phyloP scores from a whole-genome alignment of 2,797 vertebrate species.

The Lacerta viridis region DNA sequence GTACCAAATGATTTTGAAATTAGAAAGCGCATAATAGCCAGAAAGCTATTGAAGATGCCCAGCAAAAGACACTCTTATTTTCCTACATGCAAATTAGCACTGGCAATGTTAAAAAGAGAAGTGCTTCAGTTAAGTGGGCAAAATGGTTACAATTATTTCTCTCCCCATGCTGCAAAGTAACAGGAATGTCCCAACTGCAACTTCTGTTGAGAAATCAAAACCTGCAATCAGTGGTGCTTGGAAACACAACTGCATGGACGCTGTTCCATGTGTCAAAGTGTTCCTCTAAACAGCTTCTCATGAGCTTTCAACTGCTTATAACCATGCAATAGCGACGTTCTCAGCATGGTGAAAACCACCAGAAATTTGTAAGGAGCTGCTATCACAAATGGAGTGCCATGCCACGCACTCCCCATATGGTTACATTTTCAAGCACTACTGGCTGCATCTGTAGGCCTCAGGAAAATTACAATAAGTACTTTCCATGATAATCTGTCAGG shows the following conservation, averaged over 20 bases:
- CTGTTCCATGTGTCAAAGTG: neutral
- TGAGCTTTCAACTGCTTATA: neutral
- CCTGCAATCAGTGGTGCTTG: conserved; percentile 7
- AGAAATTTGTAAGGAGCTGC: neutral
- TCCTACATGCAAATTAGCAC: conserved; percentile 4
- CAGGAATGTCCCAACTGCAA: neutral
- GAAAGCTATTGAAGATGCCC: conserved; percentile 12
- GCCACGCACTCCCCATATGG: neutral
- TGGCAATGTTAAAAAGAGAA: conserved; percentile 9
- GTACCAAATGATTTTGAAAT: conserved; percentile 21
- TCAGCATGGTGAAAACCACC: neutral
- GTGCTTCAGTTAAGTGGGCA: conserved; percentile 24
- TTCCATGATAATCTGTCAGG: neutral
- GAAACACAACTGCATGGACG: neutral
- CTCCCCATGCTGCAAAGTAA: conserved; percentile 1
- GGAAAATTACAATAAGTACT: neutral
- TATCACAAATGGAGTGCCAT: neutral
- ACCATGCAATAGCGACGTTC: neutral
- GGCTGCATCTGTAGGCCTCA: neutral
- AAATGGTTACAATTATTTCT: conserved; percentile 20
- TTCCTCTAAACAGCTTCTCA: neutral
- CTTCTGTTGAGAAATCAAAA: neutral
- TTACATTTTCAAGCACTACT: conserved; percentile 19
- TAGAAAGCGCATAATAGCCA: neutral
- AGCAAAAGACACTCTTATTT: conserved; percentile 3